These are phyloP conservation scores for Diachasma alloeum DNA, from an alignment of 1,140 invertebrate species.

Conservation along the genomic window DNA sequence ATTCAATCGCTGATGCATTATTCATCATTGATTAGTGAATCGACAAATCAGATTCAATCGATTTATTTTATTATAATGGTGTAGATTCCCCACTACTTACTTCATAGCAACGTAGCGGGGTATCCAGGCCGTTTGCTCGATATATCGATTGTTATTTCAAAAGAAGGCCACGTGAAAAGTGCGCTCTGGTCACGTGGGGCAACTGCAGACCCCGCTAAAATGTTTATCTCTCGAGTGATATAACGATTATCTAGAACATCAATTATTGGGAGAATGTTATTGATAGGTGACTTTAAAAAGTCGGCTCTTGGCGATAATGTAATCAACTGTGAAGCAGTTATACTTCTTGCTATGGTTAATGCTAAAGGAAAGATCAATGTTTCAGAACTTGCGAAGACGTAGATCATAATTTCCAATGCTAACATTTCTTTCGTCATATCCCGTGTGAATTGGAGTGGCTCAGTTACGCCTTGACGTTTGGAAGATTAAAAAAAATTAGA, in stretches of 20 bases:
- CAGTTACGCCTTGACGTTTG: neutral
- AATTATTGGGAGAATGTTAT: neutral
- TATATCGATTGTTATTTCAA: constrained; percentile 23
- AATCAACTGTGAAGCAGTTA: neutral
- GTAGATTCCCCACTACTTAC: neutral
- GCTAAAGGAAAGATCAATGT: neutral
- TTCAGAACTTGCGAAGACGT: neutral
- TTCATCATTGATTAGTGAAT: no score
- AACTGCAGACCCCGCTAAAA: constrained; percentile 5
- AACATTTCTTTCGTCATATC: neutral
- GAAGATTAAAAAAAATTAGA: no score
- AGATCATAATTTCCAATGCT: neutral
- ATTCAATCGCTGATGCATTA: no score
- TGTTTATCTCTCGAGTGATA: neutral
- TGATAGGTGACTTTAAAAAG: neutral
- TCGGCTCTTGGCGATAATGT: neutral
- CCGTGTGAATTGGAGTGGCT: neutral
- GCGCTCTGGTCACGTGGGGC: constrained; percentile 10
- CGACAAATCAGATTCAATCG: neutral
- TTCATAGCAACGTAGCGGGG: neutral
- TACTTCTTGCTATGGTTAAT: neutral
- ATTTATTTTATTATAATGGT: neutral
- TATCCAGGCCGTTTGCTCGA: constrained; percentile 6
- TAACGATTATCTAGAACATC: neutral
- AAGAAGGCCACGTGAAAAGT: constrained; percentile 28